Evolutionary conservation across 2,113 vertebrate genomes (phyloP).

Genomic region (Danionella cerebrum): DNA sequence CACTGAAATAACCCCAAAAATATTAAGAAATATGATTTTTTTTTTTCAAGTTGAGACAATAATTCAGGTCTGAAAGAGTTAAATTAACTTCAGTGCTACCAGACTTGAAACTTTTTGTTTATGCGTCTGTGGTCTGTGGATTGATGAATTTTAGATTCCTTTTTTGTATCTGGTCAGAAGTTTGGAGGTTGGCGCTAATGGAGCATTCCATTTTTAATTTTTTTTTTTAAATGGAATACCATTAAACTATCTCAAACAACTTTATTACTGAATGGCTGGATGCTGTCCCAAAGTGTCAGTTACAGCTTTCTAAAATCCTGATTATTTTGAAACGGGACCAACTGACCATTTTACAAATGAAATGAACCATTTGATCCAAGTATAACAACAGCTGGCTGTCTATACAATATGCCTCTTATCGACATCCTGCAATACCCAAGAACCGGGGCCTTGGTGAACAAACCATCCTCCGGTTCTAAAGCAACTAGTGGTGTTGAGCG

Average conservation of each 20-base stretch:
- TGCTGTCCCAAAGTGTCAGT: neutral
- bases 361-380: neutral
- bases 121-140: too few species aligned
- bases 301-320: neutral
- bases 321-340: neutral
- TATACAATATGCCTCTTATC: slow-evolving; percentile 17
- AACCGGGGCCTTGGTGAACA: neutral
- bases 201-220: too few species aligned
- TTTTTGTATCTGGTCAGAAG: too few species aligned
- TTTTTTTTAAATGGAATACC: neutral
- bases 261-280: neutral
- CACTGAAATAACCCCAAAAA: too few species aligned
- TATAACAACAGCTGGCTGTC: neutral
- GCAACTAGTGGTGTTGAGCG: neutral
- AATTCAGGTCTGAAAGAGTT: too few species aligned
- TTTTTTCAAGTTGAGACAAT: too few species aligned
- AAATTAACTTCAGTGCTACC: too few species aligned
- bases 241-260: neutral
- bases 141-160: too few species aligned
- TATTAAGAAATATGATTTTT: too few species aligned
- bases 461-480: slow-evolving; percentile 11
- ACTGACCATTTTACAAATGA: neutral
- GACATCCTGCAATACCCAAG: slow-evolving; percentile 28
- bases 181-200: too few species aligned
- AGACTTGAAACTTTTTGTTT: too few species aligned